These are phyloP conservation scores for Drosophila anceps DNA, from an alignment of 2,888 invertebrate species.

Conservation along the genomic window DNA sequence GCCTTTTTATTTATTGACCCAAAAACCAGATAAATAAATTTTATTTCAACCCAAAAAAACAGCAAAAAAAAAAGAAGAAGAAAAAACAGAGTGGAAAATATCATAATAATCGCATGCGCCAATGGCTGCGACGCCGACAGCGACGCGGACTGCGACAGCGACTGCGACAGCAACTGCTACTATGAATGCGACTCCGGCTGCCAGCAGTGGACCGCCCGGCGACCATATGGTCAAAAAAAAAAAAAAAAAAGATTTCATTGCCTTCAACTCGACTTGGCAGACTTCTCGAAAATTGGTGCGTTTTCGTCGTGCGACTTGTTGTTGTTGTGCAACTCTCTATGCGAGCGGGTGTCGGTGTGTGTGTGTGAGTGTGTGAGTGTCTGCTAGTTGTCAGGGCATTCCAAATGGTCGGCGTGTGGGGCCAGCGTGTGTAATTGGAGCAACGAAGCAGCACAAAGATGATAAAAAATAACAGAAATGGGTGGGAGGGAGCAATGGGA, in stretches of 20 bases:
- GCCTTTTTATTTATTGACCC: slow-evolving; percentile 75
- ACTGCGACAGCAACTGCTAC: slow-evolving; percentile 12
- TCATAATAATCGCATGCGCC: slow-evolving; percentile 77
- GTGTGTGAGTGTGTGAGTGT: slow-evolving; percentile 9
- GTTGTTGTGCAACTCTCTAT: slow-evolving; percentile 46
- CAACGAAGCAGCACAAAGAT: slow-evolving; percentile 6
- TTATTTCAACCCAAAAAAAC: slow-evolving; percentile 50
- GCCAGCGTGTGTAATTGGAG: slow-evolving; percentile 25
- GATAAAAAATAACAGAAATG: no score
- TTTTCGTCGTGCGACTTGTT: slow-evolving; percentile 46
- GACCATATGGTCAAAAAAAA: slow-evolving; percentile 58
- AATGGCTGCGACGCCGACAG: slow-evolving; percentile 34
- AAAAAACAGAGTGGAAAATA: slow-evolving; percentile 24
- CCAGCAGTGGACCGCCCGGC: slow-evolving; percentile 17
- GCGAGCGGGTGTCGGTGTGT: neutral
- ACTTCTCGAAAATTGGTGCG: slow-evolving; percentile 52
- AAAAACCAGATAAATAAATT: slow-evolving; percentile 77
- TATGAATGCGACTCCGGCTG: slow-evolving; percentile 17
- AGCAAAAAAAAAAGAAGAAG: slow-evolving; percentile 19
- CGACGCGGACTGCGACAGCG: slow-evolving; percentile 21
- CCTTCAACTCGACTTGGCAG: slow-evolving; percentile 43
- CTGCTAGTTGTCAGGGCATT: slow-evolving; percentile 45
- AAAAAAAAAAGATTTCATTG: slow-evolving; percentile 32
- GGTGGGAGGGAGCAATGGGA: neutral
- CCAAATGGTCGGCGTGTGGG: slow-evolving; percentile 30